Percentiles rank a stretch among this genome's conserved stretches.
These are phyloP conservation scores for Centroberyx gerrardi DNA, from an alignment of 2,797 vertebrate species.

Conservation along the genomic window DNA sequence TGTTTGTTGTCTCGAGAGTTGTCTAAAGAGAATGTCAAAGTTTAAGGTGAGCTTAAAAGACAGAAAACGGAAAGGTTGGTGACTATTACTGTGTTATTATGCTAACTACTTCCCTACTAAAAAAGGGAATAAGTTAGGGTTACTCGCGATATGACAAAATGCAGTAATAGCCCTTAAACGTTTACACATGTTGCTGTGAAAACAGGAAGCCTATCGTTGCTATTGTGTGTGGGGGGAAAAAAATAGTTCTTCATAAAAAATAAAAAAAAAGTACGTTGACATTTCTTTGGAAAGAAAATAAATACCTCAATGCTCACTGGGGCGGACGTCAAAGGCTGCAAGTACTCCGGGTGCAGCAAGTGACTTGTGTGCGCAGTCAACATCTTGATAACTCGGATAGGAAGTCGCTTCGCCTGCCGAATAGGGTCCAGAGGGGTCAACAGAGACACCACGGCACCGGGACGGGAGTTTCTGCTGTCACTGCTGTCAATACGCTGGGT, in stretches of 20 bases:
- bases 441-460: slow-evolving; percentile 74
- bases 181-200: too few relatives aligned
- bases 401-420: slow-evolving; percentile 90
- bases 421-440: slow-evolving; percentile 90
- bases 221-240: too few relatives aligned
- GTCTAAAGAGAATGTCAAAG: too few relatives aligned
- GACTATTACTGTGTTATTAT: too few relatives aligned
- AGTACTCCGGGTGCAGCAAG: slow-evolving; percentile 95
- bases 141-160: too few relatives aligned
- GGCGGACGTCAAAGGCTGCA: slow-evolving; percentile 93
- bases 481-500: slow-evolving; percentile 77
- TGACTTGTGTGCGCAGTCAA: slow-evolving; percentile 88
- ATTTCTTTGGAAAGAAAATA: not conserved
- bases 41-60: too few relatives aligned
- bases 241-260: not conserved
- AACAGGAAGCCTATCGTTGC: too few relatives aligned
- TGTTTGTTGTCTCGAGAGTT: too few relatives aligned
- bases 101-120: too few relatives aligned
- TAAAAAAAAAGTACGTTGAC: not conserved
- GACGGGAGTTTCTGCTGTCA: slow-evolving; percentile 42
- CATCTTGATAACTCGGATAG: slow-evolving; percentile 94
- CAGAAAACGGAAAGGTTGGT: too few relatives aligned
- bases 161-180: too few relatives aligned
- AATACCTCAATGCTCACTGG: slow-evolving; percentile 94
- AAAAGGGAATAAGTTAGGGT: too few relatives aligned